Evolutionary conservation across 2,888 invertebrate species (phyloP).

Genomic region (Endomychus coccineus): DNA sequence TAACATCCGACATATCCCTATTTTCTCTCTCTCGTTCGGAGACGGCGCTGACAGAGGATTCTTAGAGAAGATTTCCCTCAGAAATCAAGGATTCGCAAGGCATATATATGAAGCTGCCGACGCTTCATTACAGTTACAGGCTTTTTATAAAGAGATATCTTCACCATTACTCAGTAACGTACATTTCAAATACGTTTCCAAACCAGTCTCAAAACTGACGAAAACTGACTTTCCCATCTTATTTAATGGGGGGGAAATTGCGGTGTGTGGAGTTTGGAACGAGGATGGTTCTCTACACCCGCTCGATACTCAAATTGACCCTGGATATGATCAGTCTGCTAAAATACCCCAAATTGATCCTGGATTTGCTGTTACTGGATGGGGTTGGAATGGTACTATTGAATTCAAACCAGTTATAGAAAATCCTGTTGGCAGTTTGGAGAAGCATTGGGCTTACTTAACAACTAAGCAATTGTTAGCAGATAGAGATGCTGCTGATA

Average conservation of each 20-base stretch:
- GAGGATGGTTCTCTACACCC: no score
- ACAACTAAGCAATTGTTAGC: slow-evolving; percentile 58
- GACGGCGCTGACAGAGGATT: slow-evolving; percentile 59
- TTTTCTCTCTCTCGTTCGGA: slow-evolving; percentile 66
- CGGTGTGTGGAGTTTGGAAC: slow-evolving; percentile 52
- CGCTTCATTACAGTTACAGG: slow-evolving; percentile 57
- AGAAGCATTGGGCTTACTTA: slow-evolving; percentile 57
- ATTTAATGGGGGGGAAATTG: slow-evolving; percentile 56
- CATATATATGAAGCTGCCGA: slow-evolving; percentile 66
- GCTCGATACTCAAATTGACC: no score
- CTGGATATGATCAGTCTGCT: no score
- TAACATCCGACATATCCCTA: slow-evolving; percentile 45
- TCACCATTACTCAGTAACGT: slow-evolving; percentile 61
- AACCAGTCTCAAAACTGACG: slow-evolving; percentile 51
- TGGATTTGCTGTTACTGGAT: slow-evolving; percentile 13
- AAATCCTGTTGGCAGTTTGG: slow-evolving; percentile 33
- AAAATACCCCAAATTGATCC: slow-evolving; percentile 2
- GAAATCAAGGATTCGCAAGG: slow-evolving; percentile 60
- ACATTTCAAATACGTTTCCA: slow-evolving; percentile 53
- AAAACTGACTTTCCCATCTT: slow-evolving; percentile 50
- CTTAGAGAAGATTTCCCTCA: slow-evolving; percentile 56
- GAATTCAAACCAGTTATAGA: slow-evolving; percentile 30
- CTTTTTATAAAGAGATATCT: slow-evolving; percentile 62
- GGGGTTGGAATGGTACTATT: slow-evolving; percentile 29
- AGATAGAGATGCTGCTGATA: slow-evolving; percentile 39